Conservation (phyloP, 2,113 vertebrate species). For the Balaeniceps rex region DNA sequence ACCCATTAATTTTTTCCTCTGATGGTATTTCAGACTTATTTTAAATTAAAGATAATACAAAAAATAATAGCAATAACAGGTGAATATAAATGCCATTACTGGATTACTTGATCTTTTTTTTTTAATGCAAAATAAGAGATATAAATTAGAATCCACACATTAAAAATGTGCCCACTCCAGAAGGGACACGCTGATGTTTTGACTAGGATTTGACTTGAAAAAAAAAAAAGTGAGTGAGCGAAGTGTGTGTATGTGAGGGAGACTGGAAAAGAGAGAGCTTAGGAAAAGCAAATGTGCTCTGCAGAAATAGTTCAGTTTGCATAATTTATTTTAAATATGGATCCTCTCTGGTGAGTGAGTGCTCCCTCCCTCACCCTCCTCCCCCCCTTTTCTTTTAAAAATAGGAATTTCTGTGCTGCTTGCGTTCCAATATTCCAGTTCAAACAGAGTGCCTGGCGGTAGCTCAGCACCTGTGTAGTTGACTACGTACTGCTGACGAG, state of each 20-base stretch:
- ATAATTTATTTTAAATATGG: conserved; percentile 27
- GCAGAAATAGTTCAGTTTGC: conserved; percentile 26
- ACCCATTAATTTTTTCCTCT: neutral
- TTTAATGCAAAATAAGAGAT: neutral
- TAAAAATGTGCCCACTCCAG: neutral
- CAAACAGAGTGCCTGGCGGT: neutral
- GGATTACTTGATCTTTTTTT: neutral
- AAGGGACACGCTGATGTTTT: neutral
- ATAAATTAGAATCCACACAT: neutral
- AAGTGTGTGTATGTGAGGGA: neutral
- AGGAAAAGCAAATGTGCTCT: neutral
- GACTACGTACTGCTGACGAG: conserved; percentile 15
- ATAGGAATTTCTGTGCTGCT: neutral
- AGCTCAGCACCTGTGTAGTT: neutral
- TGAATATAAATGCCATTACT: neutral
- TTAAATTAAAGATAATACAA: neutral
- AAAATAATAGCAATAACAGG: neutral
- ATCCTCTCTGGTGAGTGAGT: neutral
- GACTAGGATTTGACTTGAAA: neutral
- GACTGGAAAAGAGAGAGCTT: neutral
- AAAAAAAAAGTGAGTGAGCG: neutral
- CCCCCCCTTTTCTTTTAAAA: neutral
- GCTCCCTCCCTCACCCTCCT: neutral
- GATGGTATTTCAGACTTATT: neutral
- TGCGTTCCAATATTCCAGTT: neutral